A percentile compares a stretch with the other conserved stretches of the same genome.
These are phyloP conservation scores for Sebastes hopkinsi DNA, from an alignment of 2,797 vertebrate genomes.

Conservation along the genomic window DNA sequence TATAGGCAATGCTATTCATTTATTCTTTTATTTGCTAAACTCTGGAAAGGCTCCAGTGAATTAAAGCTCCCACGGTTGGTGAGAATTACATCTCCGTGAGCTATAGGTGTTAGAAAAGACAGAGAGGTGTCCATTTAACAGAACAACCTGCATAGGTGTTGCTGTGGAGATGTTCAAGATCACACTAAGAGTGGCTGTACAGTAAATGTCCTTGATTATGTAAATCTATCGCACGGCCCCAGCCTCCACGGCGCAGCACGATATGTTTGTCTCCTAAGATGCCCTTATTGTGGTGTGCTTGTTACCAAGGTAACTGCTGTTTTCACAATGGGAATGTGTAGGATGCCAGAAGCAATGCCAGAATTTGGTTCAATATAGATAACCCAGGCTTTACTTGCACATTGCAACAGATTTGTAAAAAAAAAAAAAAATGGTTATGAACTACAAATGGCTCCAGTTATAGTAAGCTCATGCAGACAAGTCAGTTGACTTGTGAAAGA, in stretches of 20 bases:
- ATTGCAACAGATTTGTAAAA: conserved; percentile 59
- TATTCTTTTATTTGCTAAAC: conserved; percentile 6
- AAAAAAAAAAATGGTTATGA: conserved; percentile 46
- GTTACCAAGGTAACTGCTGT: conserved; percentile 85
- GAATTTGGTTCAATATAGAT: conserved; percentile 74
- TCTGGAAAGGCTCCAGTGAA: conserved; percentile 13
- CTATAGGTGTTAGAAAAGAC: neutral
- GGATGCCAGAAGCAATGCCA: conserved; percentile 77
- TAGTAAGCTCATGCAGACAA: conserved; percentile 39
- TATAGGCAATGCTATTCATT: neutral
- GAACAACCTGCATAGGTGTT: conserved; percentile 43
- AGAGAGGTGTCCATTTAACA: conserved; percentile 21
- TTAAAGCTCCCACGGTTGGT: neutral
- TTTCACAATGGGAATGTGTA: conserved; percentile 84
- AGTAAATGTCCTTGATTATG: conserved; percentile 79
- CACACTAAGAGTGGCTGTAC: conserved; percentile 60
- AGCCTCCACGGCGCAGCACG: conserved; percentile 64
- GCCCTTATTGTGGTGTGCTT: conserved; percentile 81
- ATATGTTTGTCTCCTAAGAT: conserved; percentile 78
- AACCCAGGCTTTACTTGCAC: conserved; percentile 64
- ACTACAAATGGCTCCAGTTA: conserved; percentile 49
- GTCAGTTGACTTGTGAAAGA: conserved; percentile 37
- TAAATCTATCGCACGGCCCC: conserved; percentile 73
- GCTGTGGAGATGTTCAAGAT: conserved; percentile 60
- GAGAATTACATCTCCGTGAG: conserved; percentile 2